phyloP scores from a whole-genome alignment of 37 sponge, comb jelly and placozoan genomes.

The Axinella damicornis region DNA sequence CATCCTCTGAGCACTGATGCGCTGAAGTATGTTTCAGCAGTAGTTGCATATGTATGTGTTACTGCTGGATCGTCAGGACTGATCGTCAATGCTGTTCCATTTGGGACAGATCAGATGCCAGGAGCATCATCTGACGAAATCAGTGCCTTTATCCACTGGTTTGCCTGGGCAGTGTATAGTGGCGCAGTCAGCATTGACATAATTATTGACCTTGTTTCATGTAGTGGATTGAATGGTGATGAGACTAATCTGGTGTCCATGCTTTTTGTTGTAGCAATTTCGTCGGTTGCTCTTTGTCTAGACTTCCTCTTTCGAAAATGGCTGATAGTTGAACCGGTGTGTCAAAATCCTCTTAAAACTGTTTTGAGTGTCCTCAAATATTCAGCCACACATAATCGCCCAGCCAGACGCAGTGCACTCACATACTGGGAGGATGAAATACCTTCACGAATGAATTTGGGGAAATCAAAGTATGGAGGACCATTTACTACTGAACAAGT shows the following conservation, averaged over 20 bases:
- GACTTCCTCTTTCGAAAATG: not conserved
- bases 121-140: not conserved
- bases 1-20: too few species aligned
- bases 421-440: not conserved
- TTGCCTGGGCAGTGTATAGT: not conserved
- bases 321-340: not conserved
- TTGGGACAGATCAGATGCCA: slow-evolving; percentile 4
- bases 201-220: too few species aligned
- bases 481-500: slow-evolving; percentile 17
- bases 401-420: not conserved
- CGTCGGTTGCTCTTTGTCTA: not conserved
- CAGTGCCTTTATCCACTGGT: slow-evolving; percentile 5
- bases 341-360: slow-evolving; percentile 5
- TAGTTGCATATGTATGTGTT: not conserved
- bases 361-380: not conserved
- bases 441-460: slow-evolving; percentile 1
- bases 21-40: too few species aligned
- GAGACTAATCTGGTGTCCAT: too few species aligned
- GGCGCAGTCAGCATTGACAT: not conserved
- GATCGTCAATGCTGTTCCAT: not conserved
- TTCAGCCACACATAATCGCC: not conserved
- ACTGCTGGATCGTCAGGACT: not conserved
- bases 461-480: slow-evolving; percentile 1
- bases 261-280: too few species aligned
- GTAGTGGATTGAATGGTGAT: too few species aligned